These are phyloP conservation scores for Nomada hirtipes DNA, from an alignment of 2,888 invertebrate species.

Conservation along the genomic window DNA sequence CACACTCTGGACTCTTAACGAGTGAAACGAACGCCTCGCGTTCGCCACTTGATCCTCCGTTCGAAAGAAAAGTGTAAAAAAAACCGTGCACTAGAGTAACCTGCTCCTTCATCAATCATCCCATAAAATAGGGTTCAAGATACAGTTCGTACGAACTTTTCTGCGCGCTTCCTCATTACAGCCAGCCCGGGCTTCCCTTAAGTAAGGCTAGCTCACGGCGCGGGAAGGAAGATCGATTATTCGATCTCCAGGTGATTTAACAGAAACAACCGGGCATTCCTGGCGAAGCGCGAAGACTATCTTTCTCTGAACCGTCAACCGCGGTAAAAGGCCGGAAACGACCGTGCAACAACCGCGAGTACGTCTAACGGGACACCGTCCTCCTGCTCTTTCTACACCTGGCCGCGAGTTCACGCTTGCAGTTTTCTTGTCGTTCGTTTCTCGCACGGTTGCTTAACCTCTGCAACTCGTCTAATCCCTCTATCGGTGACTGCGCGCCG, in stretches of 20 bases:
- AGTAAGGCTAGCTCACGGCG: slow-evolving; percentile 18
- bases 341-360: slow-evolving; percentile 71
- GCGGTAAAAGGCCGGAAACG: slow-evolving; percentile 76
- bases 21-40: not conserved
- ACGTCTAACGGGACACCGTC: slow-evolving; percentile 72
- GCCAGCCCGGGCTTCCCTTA: slow-evolving; percentile 11
- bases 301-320: slow-evolving; percentile 62
- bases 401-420: slow-evolving; percentile 59
- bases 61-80: not conserved
- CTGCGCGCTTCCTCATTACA: slow-evolving; percentile 22
- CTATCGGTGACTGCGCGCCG: slow-evolving; percentile 35
- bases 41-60: too few species aligned
- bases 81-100: not conserved
- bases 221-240: slow-evolving; percentile 51
- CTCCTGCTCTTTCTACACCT: slow-evolving; percentile 44
- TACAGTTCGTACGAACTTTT: not conserved
- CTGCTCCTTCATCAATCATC: not conserved
- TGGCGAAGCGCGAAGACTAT: slow-evolving; percentile 56
- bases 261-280: slow-evolving; percentile 36
- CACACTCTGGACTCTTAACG: not conserved
- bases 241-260: slow-evolving; percentile 57
- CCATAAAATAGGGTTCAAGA: slow-evolving; percentile 4
- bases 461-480: slow-evolving; percentile 51
- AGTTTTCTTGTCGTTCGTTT: slow-evolving; percentile 38
- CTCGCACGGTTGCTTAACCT: slow-evolving; percentile 50